Evolutionary conservation across 2,113 vertebrate genomes (phyloP).

Genomic region (Nycticryphes semicollaris): DNA sequence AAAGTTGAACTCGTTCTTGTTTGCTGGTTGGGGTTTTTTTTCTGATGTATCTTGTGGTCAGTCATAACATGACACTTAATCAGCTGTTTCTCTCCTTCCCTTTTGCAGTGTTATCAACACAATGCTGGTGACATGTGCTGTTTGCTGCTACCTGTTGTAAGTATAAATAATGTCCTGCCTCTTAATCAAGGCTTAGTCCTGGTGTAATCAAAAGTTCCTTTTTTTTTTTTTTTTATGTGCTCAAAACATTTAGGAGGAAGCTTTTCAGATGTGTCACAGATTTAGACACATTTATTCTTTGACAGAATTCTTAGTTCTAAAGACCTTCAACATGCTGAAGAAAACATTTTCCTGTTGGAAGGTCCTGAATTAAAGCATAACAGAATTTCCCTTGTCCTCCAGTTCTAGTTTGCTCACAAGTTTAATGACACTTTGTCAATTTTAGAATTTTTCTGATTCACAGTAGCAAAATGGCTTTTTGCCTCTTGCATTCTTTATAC

Average conservation of each 20-base stretch:
- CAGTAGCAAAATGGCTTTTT: neutral
- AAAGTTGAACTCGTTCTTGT: neutral
- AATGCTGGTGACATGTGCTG: slow-evolving; percentile 93
- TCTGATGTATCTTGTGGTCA: neutral
- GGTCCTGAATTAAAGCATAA: neutral
- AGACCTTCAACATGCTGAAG: neutral
- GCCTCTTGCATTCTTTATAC: neutral
- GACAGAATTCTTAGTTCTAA: neutral
- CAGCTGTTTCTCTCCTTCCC: neutral
- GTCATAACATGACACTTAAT: slow-evolving; percentile 19
- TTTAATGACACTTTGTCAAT: neutral
- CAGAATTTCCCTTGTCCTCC: neutral
- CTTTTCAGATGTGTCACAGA: neutral
- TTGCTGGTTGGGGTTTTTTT: neutral
- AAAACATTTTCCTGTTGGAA: neutral
- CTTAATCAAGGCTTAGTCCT: neutral
- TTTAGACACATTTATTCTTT: neutral
- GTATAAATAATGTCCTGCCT: slow-evolving; percentile 72
- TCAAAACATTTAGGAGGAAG: neutral
- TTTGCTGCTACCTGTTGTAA: slow-evolving; percentile 99
- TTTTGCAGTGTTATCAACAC: slow-evolving; percentile 89
- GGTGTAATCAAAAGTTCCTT: neutral
- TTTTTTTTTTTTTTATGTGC: neutral
- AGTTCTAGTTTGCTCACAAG: neutral
- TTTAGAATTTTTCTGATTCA: neutral